Conservation (phyloP, 1,140 invertebrate species). For the Drosophila mauritiana region DNA sequence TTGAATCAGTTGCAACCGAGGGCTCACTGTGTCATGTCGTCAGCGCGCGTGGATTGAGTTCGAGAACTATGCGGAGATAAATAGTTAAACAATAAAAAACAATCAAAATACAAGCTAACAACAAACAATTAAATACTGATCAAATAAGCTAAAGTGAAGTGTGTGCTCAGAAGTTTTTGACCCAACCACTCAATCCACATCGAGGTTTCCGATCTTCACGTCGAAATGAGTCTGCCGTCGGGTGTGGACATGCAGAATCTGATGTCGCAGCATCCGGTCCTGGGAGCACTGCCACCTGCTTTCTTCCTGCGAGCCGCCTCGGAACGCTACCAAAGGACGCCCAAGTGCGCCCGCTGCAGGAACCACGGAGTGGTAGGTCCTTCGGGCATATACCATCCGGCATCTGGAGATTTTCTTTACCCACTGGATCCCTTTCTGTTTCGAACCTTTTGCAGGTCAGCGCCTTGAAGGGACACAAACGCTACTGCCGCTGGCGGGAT, state of each 20-base stretch:
- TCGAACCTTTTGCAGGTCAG: slow-evolving; percentile 86
- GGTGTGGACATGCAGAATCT: slow-evolving; percentile 92
- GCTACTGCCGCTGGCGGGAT: slow-evolving; percentile 98
- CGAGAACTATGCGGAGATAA: slow-evolving; percentile 8
- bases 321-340: slow-evolving; percentile 97
- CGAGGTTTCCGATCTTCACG: not conserved
- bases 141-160: slow-evolving; percentile 22
- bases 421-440: not conserved
- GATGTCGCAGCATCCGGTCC: slow-evolving; percentile 93
- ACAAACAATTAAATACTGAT: not conserved
- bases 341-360: slow-evolving; percentile 99
- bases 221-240: slow-evolving; percentile 90
- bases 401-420: not conserved
- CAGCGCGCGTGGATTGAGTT: slow-evolving; percentile 33
- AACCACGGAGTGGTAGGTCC: slow-evolving; percentile 97
- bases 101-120: not conserved
- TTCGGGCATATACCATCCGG: not conserved
- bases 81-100: not conserved
- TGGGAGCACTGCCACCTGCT: slow-evolving; percentile 91
- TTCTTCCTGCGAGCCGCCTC: slow-evolving; percentile 93
- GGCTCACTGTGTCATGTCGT: slow-evolving; percentile 79
- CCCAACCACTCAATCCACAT: not conserved
- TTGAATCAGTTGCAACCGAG: slow-evolving; percentile 84
- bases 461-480: slow-evolving; percentile 98
- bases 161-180: slow-evolving; percentile 12